Conservation (phyloP, 1,140 invertebrate species). For the Drosophila kepulauana region DNA sequence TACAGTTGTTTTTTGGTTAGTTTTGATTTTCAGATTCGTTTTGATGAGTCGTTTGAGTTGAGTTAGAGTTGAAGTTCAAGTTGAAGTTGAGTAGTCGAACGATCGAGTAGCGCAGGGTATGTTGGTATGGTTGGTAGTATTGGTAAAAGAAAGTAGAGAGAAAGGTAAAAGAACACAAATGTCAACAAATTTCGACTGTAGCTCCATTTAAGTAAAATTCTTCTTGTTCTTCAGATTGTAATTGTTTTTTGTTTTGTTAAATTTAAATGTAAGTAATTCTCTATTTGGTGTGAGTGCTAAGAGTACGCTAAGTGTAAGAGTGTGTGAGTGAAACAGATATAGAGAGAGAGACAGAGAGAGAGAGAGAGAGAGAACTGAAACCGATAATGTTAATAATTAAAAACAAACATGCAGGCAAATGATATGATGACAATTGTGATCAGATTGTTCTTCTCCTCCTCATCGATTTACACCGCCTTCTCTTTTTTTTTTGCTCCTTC, state of each 20-base stretch:
- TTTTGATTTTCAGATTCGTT: slow-evolving; percentile 46
- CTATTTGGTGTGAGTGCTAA: slow-evolving; percentile 25
- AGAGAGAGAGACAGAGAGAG: background rate
- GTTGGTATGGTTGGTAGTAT: slow-evolving; percentile 49
- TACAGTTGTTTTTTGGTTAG: slow-evolving; percentile 58
- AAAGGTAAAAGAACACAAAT: slow-evolving; percentile 72
- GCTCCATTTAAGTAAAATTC: slow-evolving; percentile 30
- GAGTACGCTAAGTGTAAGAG: slow-evolving; percentile 10
- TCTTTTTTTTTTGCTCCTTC: background rate
- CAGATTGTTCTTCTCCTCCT: background rate
- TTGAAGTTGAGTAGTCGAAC: slow-evolving; percentile 64
- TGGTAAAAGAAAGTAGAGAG: slow-evolving; percentile 74
- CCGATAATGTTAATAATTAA: background rate
- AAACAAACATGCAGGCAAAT: slow-evolving; percentile 50
- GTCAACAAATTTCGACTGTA: slow-evolving; percentile 68
- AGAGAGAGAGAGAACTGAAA: slow-evolving; percentile 7
- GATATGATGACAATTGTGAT: slow-evolving; percentile 17
- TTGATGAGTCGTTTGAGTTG: slow-evolving; percentile 69
- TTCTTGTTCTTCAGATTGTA: slow-evolving; percentile 9
- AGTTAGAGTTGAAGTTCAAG: slow-evolving; percentile 59
- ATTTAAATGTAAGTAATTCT: slow-evolving; percentile 2
- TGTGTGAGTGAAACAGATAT: background rate
- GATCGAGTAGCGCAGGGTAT: slow-evolving; percentile 68
- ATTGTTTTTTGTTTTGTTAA: background rate
- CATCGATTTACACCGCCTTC: background rate